Conservation (phyloP, 2,888 invertebrate species). For the Conus canariensis region DNA sequence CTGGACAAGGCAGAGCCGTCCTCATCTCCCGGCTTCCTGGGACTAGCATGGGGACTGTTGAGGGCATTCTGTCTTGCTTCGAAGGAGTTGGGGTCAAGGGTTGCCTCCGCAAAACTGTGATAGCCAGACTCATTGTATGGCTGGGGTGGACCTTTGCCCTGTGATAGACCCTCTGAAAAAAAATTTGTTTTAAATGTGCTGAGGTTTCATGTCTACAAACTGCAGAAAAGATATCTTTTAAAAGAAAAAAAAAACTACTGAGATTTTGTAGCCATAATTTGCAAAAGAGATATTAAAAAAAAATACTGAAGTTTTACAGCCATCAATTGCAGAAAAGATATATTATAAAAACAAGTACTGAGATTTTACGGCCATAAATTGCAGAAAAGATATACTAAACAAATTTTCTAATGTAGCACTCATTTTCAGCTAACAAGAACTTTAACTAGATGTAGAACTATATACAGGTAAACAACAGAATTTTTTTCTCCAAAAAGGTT, state of each 20-base stretch:
- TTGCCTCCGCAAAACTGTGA: conserved; percentile 57
- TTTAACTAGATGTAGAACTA: too few relatives aligned
- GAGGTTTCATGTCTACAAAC: not conserved
- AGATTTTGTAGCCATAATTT: too few relatives aligned
- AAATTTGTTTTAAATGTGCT: not conserved
- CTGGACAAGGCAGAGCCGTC: conserved; percentile 58
- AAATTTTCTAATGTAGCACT: too few relatives aligned
- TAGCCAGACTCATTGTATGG: conserved; percentile 59
- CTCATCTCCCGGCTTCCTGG: conserved; percentile 35
- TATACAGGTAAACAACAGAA: too few relatives aligned
- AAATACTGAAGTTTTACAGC: not conserved
- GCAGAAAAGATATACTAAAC: too few relatives aligned
- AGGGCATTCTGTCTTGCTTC: conserved; percentile 60
- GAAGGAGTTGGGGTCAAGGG: conserved; percentile 50
- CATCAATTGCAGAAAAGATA: too few relatives aligned
- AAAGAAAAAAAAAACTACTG: not conserved
- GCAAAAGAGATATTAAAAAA: too few relatives aligned
- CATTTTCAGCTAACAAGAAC: too few relatives aligned
- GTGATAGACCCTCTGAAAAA: conserved; percentile 30
- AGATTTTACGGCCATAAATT: too few relatives aligned
- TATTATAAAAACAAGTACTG: too few relatives aligned
- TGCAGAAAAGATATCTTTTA: not conserved
- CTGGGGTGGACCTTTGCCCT: conserved; percentile 42
- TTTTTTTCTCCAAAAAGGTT: too few relatives aligned
- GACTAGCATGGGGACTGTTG: conserved; percentile 48